Percentiles rank a stretch among this genome's conserved stretches.
Conservation (phyloP, 2,113 vertebrate genomes). For the Hyaena hyaena region DNA sequence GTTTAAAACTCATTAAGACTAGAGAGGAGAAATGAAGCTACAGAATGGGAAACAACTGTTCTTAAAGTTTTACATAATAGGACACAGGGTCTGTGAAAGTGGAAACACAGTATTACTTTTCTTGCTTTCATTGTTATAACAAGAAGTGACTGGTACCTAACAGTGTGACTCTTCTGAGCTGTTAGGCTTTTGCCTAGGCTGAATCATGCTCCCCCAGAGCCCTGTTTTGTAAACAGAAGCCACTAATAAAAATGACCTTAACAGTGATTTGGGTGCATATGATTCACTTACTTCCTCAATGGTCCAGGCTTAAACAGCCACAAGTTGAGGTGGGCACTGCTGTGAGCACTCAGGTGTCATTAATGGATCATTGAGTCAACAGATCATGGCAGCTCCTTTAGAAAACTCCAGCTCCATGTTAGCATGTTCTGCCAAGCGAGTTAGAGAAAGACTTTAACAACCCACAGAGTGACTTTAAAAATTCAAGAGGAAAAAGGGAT, state of each 20-base stretch:
- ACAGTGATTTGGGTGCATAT: not conserved
- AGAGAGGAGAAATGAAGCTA: not conserved
- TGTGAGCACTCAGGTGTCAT: not conserved
- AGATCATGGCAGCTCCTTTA: constrained; percentile 46
- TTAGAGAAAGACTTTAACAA: constrained; percentile 9
- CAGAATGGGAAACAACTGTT: not conserved
- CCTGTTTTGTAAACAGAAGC: constrained; percentile 63
- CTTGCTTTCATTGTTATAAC: constrained; percentile 31
- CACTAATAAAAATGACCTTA: constrained; percentile 40
- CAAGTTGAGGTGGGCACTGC: not conserved
- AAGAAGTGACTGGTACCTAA: not conserved
- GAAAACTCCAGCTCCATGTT: constrained; percentile 38
- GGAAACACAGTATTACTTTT: not conserved
- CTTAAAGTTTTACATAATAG: not conserved
- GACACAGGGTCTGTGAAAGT: not conserved
- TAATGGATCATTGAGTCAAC: constrained; percentile 34
- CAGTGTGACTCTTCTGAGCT: not conserved
- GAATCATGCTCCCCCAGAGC: constrained; percentile 40
- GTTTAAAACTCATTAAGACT: not conserved
- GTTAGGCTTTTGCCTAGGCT: not conserved
- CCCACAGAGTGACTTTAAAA: constrained; percentile 14
- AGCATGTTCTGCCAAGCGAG: not conserved
- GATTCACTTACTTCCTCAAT: constrained; percentile 10
- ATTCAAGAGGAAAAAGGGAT: constrained; percentile 1
- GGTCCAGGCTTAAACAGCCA: not conserved